These are phyloP conservation scores for Anguilla anguilla DNA, from an alignment of 2,797 vertebrate species.

Conservation along the genomic window DNA sequence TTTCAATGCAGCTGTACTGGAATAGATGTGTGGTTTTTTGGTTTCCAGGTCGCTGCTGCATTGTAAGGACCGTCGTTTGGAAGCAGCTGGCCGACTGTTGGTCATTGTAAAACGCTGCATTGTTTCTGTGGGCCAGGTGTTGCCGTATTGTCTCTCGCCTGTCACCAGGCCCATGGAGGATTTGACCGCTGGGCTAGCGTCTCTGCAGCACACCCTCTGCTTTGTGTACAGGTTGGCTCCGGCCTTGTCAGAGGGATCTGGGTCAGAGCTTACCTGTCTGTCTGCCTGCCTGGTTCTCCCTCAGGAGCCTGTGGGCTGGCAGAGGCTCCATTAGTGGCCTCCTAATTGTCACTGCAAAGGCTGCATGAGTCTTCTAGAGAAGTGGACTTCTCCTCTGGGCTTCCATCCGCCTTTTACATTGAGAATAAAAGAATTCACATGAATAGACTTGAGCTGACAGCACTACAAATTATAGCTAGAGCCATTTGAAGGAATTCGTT, in stretches of 20 bases:
- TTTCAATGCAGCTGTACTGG: too few species aligned
- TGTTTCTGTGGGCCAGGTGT: background rate
- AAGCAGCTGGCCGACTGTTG: background rate
- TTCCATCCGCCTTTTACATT: background rate
- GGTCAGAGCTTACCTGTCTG: conserved; percentile 16
- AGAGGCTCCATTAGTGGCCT: conserved; percentile 44
- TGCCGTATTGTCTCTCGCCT: background rate
- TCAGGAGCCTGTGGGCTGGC: conserved; percentile 37
- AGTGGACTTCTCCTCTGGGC: background rate
- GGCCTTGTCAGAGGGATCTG: conserved; percentile 10
- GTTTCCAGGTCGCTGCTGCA: background rate
- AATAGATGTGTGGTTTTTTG: background rate
- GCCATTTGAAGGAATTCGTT: conserved; percentile 4
- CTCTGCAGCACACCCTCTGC: background rate
- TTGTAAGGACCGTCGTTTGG: background rate
- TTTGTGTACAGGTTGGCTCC: conserved; percentile 2
- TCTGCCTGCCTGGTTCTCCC: conserved; percentile 36
- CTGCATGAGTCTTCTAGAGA: conserved; percentile 29
- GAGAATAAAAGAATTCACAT: background rate
- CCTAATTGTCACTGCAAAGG: conserved; percentile 62
- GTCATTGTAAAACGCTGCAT: background rate
- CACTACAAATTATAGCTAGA: background rate
- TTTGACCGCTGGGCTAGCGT: background rate
- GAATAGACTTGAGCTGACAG: background rate
- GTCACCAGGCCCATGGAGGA: background rate